Conservation (phyloP, 2,113 vertebrate species). For the Phasianus colchicus region DNA sequence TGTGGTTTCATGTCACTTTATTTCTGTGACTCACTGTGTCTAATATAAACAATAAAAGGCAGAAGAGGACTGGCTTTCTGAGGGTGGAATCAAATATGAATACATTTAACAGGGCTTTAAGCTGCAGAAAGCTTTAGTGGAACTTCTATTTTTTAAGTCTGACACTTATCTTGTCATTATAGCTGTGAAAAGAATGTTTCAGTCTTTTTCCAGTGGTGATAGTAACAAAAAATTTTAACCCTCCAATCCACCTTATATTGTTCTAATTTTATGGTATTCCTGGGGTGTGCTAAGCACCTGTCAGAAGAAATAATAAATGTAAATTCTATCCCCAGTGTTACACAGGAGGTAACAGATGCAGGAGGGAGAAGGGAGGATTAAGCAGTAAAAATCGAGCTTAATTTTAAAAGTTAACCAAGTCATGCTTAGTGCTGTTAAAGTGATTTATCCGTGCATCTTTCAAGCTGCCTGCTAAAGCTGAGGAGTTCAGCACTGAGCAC, state of each 20-base stretch:
- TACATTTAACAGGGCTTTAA: conserved; percentile 41
- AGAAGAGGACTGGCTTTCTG: conserved; percentile 29
- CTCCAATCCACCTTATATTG: background rate
- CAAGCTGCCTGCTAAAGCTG: background rate
- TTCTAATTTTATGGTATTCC: background rate
- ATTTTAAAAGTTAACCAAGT: background rate
- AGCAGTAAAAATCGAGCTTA: conserved; percentile 34
- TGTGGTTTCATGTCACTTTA: conserved; percentile 61
- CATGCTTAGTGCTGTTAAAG: background rate
- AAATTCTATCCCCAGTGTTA: background rate
- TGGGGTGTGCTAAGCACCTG: background rate
- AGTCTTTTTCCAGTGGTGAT: background rate
- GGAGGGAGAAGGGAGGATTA: background rate
- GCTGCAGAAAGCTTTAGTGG: background rate
- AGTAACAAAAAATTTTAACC: background rate
- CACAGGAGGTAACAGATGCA: background rate
- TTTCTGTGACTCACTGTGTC: conserved; percentile 62
- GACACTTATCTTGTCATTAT: background rate
- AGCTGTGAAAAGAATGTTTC: conserved; percentile 1
- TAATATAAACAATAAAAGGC: conserved; percentile 62
- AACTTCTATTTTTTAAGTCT: background rate
- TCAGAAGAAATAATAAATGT: conserved; percentile 24
- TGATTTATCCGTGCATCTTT: background rate
- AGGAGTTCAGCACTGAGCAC: background rate
- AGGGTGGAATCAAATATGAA: conserved; percentile 57